These are phyloP conservation scores for Sinocyclocheilus grahami DNA, from an alignment of 2,113 vertebrate genomes.

Conservation along the genomic window DNA sequence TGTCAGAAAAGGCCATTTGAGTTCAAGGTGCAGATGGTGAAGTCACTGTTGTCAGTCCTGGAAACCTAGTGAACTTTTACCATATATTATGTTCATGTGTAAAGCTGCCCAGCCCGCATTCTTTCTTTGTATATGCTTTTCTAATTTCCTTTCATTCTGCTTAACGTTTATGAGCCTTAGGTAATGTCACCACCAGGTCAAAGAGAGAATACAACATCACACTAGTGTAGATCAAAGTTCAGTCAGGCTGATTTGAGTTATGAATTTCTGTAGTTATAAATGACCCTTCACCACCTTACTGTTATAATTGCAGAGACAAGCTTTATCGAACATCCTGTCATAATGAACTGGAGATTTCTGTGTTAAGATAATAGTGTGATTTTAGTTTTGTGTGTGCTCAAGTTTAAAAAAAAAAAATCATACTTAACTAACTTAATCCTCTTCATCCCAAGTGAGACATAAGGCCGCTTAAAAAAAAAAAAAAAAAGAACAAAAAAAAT, in stretches of 20 bases:
- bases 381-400: neutral
- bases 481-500: neutral
- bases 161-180: neutral
- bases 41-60: constrained; percentile 17
- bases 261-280: neutral
- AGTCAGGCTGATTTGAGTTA: neutral
- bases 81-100: neutral
- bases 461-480: too few relatives aligned
- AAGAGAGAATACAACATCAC: constrained; percentile 12
- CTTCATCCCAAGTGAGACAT: too few relatives aligned
- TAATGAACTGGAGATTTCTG: neutral
- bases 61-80: constrained; percentile 9
- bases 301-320: neutral
- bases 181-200: constrained; percentile 13
- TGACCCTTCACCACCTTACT: too few relatives aligned
- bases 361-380: neutral
- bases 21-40: neutral
- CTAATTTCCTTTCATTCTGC: neutral
- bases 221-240: constrained; percentile 29
- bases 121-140: neutral
- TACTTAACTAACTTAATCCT: too few relatives aligned
- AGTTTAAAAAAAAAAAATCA: neutral
- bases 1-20: neutral
- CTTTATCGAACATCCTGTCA: neutral
- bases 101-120: neutral